A percentile compares a stretch with the other conserved stretches of the same genome.
Conservation (phyloP, 2,797 vertebrate species). For the Rhabdomys pumilio region DNA sequence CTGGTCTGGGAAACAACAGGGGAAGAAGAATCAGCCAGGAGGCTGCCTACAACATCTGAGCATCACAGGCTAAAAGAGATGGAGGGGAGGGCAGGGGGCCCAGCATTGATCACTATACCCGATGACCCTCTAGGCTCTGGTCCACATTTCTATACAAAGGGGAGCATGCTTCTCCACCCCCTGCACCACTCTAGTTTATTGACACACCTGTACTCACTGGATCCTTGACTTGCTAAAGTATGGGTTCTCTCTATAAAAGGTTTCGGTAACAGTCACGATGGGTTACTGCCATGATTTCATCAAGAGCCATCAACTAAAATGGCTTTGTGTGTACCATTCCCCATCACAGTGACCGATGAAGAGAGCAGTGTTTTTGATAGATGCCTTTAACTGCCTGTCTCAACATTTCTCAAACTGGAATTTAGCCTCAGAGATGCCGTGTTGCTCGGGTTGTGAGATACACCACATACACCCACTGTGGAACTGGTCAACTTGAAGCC, state of each 20-base stretch:
- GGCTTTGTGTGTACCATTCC: conserved; percentile 85
- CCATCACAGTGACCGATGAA: conserved; percentile 87
- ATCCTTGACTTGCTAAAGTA: conserved; percentile 73
- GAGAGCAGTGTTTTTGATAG: conserved; percentile 85
- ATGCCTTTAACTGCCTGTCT: conserved; percentile 83
- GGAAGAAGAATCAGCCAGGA: background rate
- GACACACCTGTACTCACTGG: conserved; percentile 56
- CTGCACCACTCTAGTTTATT: background rate
- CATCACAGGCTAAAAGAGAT: background rate
- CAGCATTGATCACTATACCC: rapidly evolving
- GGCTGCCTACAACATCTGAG: background rate
- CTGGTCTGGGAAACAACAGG: background rate
- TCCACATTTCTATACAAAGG: background rate
- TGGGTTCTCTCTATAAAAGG: conserved; percentile 18
- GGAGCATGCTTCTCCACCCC: background rate
- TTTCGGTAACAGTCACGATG: conserved; percentile 77
- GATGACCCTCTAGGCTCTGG: background rate
- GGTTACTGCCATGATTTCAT: conserved; percentile 83
- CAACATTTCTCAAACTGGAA: conserved; percentile 85
- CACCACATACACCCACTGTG: conserved; percentile 75
- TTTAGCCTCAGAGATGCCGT: conserved; percentile 74
- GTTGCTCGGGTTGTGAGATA: conserved; percentile 82
- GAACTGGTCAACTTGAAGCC: conserved; percentile 71
- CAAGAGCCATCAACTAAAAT: conserved; percentile 85
- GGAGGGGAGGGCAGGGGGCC: background rate